phyloP scores from a whole-genome alignment of 2,888 invertebrate genomes.

The Gari tellinella region DNA sequence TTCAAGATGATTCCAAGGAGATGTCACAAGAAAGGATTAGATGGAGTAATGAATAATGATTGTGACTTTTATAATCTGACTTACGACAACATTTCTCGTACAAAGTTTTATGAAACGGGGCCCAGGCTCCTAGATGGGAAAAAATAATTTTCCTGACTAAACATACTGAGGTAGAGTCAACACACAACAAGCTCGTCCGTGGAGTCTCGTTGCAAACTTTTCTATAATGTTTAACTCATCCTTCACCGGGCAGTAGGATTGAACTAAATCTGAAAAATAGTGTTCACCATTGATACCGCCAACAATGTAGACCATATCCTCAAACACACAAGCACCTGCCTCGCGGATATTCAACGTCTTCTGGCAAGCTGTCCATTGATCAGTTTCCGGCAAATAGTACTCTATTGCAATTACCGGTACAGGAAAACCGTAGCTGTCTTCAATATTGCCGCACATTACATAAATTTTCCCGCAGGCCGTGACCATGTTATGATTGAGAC shows the following conservation, averaged over 20 bases:
- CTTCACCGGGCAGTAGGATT: conserved; percentile 74
- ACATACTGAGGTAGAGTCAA: conserved; percentile 79
- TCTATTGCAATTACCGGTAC: conserved; percentile 82
- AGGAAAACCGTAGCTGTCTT: conserved; percentile 82
- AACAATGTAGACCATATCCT: conserved; percentile 80
- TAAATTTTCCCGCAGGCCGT: conserved; percentile 74
- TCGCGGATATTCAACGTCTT: conserved; percentile 80
- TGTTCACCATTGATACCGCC: conserved; percentile 83
- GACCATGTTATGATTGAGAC: conserved; percentile 82
- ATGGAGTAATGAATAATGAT: too few relatives aligned
- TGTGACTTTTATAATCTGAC: too few relatives aligned
- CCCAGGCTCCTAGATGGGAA: too few relatives aligned
- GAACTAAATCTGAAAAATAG: conserved; percentile 80
- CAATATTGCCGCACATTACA: conserved; percentile 82
- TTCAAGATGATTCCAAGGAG: too few relatives aligned
- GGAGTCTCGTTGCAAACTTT: conserved; percentile 79
- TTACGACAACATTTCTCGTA: too few relatives aligned
- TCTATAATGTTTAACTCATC: conserved; percentile 77
- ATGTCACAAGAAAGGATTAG: too few relatives aligned
- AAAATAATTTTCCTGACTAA: too few relatives aligned
- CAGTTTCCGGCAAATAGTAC: conserved; percentile 68
- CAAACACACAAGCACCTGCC: conserved; percentile 79
- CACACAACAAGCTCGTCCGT: conserved; percentile 81
- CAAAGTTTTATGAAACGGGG: too few relatives aligned
- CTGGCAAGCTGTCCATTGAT: conserved; percentile 81